Conservation (phyloP, 2,113 vertebrate genomes). For the Prolemur simus region DNA sequence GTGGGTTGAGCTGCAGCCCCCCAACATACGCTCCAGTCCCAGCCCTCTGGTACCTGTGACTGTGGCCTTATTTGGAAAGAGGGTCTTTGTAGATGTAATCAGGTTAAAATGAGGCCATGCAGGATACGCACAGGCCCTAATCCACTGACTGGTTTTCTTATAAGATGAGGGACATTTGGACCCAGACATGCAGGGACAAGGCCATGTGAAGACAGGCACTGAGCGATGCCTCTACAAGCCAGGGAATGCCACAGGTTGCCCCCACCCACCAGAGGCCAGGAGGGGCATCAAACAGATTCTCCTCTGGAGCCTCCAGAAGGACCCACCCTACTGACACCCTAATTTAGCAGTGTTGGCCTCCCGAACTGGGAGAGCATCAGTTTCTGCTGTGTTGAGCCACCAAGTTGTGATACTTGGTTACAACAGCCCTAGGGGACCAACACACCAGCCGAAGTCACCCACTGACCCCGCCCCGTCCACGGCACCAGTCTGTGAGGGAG, state of each 20-base stretch:
- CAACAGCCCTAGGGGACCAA: background rate
- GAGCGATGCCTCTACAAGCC: accelerated
- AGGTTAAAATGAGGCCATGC: no score
- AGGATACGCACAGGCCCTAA: background rate
- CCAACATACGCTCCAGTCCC: background rate
- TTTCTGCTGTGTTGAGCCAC: background rate
- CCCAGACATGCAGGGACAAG: background rate
- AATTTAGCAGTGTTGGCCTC: background rate
- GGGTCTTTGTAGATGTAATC: background rate
- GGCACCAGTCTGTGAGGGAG: background rate
- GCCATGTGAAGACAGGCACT: background rate
- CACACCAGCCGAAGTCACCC: background rate
- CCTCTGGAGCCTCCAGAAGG: background rate
- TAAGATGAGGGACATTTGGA: background rate
- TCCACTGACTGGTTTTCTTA: background rate
- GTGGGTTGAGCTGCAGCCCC: background rate
- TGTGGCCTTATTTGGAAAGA: background rate
- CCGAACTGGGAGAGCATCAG: accelerated
- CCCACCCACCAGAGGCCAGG: accelerated
- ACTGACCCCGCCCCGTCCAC: background rate
- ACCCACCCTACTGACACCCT: background rate
- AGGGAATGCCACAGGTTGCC: background rate
- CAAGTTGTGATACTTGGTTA: accelerated
- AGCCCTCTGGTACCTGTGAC: background rate
- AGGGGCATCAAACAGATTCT: accelerated